Base-by-base conservation (phyloP, 2,113 vertebrate genomes). In the cat (Felis catus) region DNA sequence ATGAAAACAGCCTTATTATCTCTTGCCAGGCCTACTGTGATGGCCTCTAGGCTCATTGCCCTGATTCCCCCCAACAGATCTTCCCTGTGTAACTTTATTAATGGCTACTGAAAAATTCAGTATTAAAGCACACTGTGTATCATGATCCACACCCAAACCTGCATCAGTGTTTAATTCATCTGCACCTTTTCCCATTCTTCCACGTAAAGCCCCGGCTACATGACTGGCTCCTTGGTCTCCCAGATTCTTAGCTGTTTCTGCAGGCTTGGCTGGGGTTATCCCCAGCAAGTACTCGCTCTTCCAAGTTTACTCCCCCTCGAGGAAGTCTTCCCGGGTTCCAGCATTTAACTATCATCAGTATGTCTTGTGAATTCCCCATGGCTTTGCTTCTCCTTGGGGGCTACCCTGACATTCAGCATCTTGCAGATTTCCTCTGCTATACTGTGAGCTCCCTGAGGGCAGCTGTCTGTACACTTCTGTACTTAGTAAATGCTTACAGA, bases 1-100 rank as follows among this genome's bases (percentile, higher is more conserved):
- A 63, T 86, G 96, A 36, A 65, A 79, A 66, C n/a, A 9, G 48
- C 79, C 78, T 96, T 53, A 79, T 82, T 68, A 73, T 45, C 80
- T 89, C 66, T 70, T 73, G 14, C 33, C 65, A 63, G 66, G 13
- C 12, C 9, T 58, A 3, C 33, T 27, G 41, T 2, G 8, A 79
- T 66, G 70, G 33, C 13, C 53, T 84, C 41, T 19, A 45, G 33
- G 68, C 11, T 58, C n/a, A 36, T 7, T 36, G 27, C 36, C 71
- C 41, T 48, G 15, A 76, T n/a, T n/a, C 29, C 29, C 10, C n/a
- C 16, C 18, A 11, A 48, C 18, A 6, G 19, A 3, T 27, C 84
- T 84, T 70, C 86, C 29, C 65, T 31, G 3, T 13, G 19, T n/a
- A 53, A 33, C 29, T 92, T 92, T 94, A 36, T 85, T 18, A 70